Base-by-base conservation (phyloP, 2,113 vertebrate genomes). In the Macroglossus sobrinus region DNA sequence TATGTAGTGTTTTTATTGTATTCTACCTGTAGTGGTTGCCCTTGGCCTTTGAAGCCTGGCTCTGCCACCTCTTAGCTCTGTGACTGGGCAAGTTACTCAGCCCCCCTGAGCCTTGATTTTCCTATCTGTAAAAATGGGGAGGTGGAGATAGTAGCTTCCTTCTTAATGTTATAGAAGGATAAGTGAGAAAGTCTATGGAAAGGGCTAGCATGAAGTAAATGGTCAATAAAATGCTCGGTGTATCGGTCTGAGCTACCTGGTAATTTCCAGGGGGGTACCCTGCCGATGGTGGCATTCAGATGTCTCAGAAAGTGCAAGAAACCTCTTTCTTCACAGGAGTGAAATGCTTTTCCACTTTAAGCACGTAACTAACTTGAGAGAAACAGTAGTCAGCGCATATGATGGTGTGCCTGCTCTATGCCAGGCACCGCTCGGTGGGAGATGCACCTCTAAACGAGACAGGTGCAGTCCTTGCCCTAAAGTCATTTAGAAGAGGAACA, bases 261-360 rank as follows among this genome's bases (percentile, higher is more conserved):
- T 50, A 4, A 30, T 88, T 89, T 69, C 59, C 38, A 26, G 33
- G 28, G 9, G 68, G 59, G 66, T 7, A 5, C 14, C n/a, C n/a
- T n/a, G 55, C 38, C 0, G 1, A 1, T 5, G 7, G 33, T 0
- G 0, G 6, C 64, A n/a, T 4, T 90, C 38, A 0, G 38, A 45
- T 66, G 30, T 57, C 68, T 93, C 61, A 3, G 81, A 47, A 90
- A 85, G 47, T 24, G 30, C 18, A 33, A 53, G 63, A 50, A 69
- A 72, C 55, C 30, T 38, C 1, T n/a, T 5, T 33, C n/a, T 84
- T 55, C 38, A 2, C n/a, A 12, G 59, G 40, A 26, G 28, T 40
- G 26, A 43, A 47, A 14, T 40, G 30, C 14, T 33, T 71, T 79
- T 47, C 59, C 7, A 0, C 30, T 66, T 91, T 85, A 11, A 87